Conservation (phyloP, 2,113 vertebrate species). For the Pterocles orientalis region DNA sequence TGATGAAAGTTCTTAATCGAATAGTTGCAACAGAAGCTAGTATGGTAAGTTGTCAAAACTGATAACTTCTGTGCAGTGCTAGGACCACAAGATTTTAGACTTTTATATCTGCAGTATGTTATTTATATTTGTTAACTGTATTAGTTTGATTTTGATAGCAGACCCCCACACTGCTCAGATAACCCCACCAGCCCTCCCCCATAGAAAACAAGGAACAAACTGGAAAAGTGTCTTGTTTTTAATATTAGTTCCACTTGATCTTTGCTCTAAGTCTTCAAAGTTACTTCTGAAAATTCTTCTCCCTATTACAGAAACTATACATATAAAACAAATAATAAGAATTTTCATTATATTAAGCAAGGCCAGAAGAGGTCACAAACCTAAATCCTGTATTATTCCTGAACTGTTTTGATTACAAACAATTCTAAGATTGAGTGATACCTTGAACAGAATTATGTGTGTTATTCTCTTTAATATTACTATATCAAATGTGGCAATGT, state of each 20-base stretch:
- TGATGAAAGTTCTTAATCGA: conserved; percentile 89
- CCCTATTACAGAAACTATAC: neutral
- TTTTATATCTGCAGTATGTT: neutral
- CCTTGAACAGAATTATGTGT: neutral
- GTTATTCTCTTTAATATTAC: neutral
- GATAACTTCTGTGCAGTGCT: neutral
- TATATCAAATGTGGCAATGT: neutral
- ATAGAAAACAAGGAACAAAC: neutral
- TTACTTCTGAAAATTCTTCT: neutral
- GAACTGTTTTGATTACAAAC: neutral
- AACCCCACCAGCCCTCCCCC: fast-evolving
- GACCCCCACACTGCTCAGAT: fast-evolving
- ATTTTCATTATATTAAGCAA: neutral
- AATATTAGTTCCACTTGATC: neutral
- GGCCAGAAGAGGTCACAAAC: neutral
- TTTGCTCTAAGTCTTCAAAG: neutral
- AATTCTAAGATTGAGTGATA: neutral
- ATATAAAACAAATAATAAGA: neutral
- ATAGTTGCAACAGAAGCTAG: conserved; percentile 82
- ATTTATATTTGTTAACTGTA: neutral
- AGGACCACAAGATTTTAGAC: neutral
- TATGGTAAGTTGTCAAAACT: conserved; percentile 76
- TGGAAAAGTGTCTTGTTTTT: neutral
- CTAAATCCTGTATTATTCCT: neutral
- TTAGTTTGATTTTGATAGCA: neutral